Conservation (phyloP, 2,797 vertebrate species). For the Toxotes lorentzi region DNA sequence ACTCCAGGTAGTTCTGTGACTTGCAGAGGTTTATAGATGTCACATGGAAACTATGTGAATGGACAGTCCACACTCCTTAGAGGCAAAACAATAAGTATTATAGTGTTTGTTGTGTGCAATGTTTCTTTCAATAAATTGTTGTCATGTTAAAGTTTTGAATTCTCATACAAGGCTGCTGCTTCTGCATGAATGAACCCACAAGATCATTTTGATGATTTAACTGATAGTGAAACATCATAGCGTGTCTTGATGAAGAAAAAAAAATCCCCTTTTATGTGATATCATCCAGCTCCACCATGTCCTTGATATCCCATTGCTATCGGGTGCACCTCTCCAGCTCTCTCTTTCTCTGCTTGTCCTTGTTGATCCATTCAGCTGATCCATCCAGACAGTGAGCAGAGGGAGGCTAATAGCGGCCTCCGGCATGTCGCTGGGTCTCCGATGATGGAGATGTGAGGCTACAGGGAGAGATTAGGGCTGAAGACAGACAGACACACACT, state of each 20-base stretch:
- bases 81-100: too few relatives aligned
- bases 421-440: constrained; percentile 43
- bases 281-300: constrained; percentile 20
- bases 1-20: background rate
- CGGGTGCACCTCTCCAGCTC: constrained; percentile 20
- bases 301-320: constrained; percentile 28
- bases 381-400: constrained; percentile 67
- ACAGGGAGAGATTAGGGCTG: constrained; percentile 25
- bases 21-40: background rate
- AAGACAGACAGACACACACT: constrained; percentile 26
- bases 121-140: background rate
- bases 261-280: constrained; percentile 2
- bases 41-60: background rate
- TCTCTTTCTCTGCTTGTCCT: constrained; percentile 40
- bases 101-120: background rate
- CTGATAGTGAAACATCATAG: constrained; percentile 27
- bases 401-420: constrained; percentile 72
- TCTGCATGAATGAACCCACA: constrained; percentile 13
- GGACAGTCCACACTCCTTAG: background rate
- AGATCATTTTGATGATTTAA: constrained; percentile 40
- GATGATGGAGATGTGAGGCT: constrained; percentile 54
- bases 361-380: constrained; percentile 51
- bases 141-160: background rate
- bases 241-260: background rate
- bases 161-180: background rate